Percentiles rank a stretch among this genome's conserved stretches.
Evolutionary conservation across 1,140 invertebrate genomes (phyloP).

Genomic region (Cataglyphis hispanica): DNA sequence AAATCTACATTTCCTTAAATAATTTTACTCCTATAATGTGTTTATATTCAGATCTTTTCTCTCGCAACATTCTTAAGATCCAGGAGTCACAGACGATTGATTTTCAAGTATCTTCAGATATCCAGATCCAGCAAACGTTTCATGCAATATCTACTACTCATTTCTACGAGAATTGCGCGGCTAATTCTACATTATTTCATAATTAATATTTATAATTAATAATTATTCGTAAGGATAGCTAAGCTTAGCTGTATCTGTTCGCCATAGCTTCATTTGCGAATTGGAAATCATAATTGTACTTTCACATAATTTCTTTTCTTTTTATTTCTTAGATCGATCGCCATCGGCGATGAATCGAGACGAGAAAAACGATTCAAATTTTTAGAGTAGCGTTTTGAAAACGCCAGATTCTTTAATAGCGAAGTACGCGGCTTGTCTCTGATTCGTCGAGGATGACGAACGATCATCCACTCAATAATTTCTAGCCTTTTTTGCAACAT

Average conservation of each 20-base stretch:
- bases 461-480: conserved; percentile 38
- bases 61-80: background rate
- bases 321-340: background rate
- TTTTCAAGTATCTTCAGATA: background rate
- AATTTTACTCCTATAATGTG: background rate
- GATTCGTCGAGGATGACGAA: background rate
- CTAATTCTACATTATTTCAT: conserved; percentile 1
- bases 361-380: background rate
- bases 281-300: conserved; percentile 43
- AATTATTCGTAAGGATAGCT: conserved; percentile 38
- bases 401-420: background rate
- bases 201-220: conserved; percentile 32
- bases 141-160: background rate
- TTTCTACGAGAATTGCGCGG: conserved; percentile 29
- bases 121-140: conserved; percentile 24
- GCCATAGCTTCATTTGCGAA: conserved; percentile 15
- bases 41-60: background rate
- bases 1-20: background rate
- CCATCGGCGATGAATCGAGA: background rate
- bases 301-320: conserved; percentile 1
- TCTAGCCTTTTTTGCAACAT: background rate
- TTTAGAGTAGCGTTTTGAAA: background rate
- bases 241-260: conserved; percentile 47
- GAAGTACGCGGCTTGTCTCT: background rate
- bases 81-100: background rate